Evolutionary conservation across 2,888 invertebrate genomes (phyloP), one percentile per base, ranked within the genome.

Genomic region (Dioctria linearis): DNA sequence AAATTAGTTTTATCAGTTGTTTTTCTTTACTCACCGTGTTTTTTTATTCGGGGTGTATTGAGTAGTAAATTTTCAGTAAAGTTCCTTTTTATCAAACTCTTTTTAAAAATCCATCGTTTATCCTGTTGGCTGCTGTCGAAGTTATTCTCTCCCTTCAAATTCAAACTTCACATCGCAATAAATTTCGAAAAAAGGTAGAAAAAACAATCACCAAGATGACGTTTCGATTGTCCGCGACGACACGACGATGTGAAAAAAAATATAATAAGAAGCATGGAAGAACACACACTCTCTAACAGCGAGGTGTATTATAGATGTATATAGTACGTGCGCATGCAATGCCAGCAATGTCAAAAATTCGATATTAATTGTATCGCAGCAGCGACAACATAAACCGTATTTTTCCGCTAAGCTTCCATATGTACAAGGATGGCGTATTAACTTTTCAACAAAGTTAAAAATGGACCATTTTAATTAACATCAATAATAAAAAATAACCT

Each of bases 161-260:
- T n/a, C 13, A 40, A 11, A 13, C 42, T 42, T 4, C 51, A 54
- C 71, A 54, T 46, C 71, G 67, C 67, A 73, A 25, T 59, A 5
- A 40, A 59, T 40, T 71, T 73, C 57, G 13, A 49, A 76, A 46
- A 43, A 37, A 63, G 76, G 13, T 37, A 25, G 25, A 61, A 39
- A 63, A 75, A 65, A 8, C n/a, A 49, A 46, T 25, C 61, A 76
- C 13, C 25, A 4, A 63, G 63, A 25, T 51, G 76, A 61, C 49
- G 76, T 63, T 76, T 63, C 43, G 66, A 42, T 63, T 46, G 25
- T 54, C 57, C 40, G 57, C 54, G 73, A 51, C 37, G n/a, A n/a
- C 40, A n/a, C 42, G 67, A 43, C 49, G 0, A 67, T 49, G 5
- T 67, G 43, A 5, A 67, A 37, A 49, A 37, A 46, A 59, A 49